Evolutionary conservation across 2,113 vertebrate genomes (phyloP).

Genomic region (Dasyprocta punctata): DNA sequence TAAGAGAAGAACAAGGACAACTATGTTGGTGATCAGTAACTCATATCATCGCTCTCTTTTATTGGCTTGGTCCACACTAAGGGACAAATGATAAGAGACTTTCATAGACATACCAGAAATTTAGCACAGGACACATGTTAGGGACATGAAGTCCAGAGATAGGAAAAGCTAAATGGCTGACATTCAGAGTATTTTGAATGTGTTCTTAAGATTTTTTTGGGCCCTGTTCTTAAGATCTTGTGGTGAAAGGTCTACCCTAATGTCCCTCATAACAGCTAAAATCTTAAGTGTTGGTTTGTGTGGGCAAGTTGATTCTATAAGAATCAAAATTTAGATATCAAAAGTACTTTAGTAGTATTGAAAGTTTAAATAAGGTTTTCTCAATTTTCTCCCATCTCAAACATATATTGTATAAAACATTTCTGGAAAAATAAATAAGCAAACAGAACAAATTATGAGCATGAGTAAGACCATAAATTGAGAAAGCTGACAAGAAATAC

Average conservation of each 20-base stretch:
- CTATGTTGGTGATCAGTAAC: slow-evolving; percentile 37
- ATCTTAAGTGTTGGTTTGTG: background rate
- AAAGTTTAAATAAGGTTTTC: slow-evolving; percentile 28
- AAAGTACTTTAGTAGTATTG: background rate
- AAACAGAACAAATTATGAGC: slow-evolving; percentile 37
- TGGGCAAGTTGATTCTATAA: slow-evolving; percentile 7
- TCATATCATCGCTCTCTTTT: background rate
- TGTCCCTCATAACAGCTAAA: background rate
- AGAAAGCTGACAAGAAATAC: slow-evolving; percentile 43
- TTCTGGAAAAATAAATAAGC: slow-evolving; percentile 51
- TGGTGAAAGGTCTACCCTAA: background rate
- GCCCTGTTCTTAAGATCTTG: slow-evolving; percentile 48
- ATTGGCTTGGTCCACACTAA: background rate
- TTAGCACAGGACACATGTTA: background rate
- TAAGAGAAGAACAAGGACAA: slow-evolving; percentile 5
- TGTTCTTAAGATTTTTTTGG: slow-evolving; percentile 49
- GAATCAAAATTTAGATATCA: slow-evolving; percentile 25
- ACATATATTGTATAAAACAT: background rate
- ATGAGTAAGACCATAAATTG: slow-evolving; percentile 17
- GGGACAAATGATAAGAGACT: slow-evolving; percentile 44
- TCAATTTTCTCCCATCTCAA: background rate
- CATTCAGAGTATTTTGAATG: background rate
- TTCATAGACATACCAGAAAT: slow-evolving; percentile 43
- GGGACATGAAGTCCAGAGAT: background rate
- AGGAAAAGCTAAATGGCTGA: background rate